Percentiles rank a stretch among this genome's conserved stretches.
phyloP scores from a whole-genome alignment of 2,888 invertebrate genomes.

The Epirrhoe alternata region DNA sequence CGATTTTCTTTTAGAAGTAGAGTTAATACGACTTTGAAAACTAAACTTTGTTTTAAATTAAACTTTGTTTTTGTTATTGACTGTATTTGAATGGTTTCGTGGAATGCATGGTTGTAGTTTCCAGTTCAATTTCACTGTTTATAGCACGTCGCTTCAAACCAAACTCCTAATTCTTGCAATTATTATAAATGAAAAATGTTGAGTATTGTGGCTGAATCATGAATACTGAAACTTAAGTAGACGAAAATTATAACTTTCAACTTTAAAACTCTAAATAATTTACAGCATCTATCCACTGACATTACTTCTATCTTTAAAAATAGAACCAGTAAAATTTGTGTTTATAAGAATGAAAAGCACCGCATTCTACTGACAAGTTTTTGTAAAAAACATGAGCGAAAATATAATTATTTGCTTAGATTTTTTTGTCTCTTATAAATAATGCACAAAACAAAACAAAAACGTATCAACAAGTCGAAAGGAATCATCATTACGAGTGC shows the following conservation, averaged over 20 bases:
- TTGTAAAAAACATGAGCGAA: background rate
- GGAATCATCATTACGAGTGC: slow-evolving; percentile 54
- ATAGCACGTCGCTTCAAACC: background rate
- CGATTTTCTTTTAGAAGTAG: background rate
- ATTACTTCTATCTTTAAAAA: too few species aligned
- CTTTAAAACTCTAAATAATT: too few species aligned
- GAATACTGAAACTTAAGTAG: background rate
- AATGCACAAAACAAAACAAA: slow-evolving; percentile 26
- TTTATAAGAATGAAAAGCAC: too few species aligned
- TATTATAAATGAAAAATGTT: background rate
- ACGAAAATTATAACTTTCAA: too few species aligned
- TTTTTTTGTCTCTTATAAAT: background rate
- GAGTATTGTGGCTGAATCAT: background rate
- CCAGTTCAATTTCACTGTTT: background rate
- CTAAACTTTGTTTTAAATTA: background rate
- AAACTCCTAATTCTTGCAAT: background rate
- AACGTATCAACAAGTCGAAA: slow-evolving; percentile 43
- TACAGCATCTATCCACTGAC: too few species aligned
- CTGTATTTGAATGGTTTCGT: background rate
- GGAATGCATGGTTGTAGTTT: background rate
- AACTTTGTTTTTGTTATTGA: background rate
- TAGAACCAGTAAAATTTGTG: too few species aligned
- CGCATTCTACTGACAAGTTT: too few species aligned
- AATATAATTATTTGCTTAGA: background rate
- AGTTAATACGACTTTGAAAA: background rate